phyloP scores from a whole-genome alignment of 2,888 invertebrate species.

The Cyaniris semiargus region DNA sequence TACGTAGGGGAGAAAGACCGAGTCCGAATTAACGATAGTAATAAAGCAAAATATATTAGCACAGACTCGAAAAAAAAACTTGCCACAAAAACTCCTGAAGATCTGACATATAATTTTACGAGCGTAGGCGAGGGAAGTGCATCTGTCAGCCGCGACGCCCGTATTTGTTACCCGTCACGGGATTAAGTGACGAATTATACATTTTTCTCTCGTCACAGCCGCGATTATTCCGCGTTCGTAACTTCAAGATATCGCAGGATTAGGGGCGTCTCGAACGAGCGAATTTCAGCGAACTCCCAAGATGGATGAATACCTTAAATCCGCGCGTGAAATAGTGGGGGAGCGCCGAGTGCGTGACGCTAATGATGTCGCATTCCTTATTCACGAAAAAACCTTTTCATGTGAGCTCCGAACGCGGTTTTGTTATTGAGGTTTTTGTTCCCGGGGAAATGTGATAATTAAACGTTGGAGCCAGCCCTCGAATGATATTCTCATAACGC shows the following conservation, averaged over 20 bases:
- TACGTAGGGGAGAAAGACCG: neutral
- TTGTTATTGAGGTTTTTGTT: slow-evolving; percentile 23
- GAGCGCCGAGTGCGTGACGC: slow-evolving; percentile 51
- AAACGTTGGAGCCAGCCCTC: neutral
- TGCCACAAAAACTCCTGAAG: slow-evolving; percentile 10
- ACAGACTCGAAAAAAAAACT: neutral
- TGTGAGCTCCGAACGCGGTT: slow-evolving; percentile 25
- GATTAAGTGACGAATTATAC: slow-evolving; percentile 77
- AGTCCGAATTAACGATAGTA: neutral
- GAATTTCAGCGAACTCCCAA: slow-evolving; percentile 72
- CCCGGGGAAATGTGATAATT: slow-evolving; percentile 18
- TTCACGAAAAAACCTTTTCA: slow-evolving; percentile 29
- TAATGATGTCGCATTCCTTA: slow-evolving; percentile 53
- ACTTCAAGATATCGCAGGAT: slow-evolving; percentile 77
- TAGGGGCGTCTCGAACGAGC: slow-evolving; percentile 68
- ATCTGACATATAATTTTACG: slow-evolving; percentile 30
- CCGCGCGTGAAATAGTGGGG: slow-evolving; percentile 65
- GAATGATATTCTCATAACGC: neutral
- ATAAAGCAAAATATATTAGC: slow-evolving; percentile 1
- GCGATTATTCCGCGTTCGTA: slow-evolving; percentile 72
- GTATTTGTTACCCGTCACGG: slow-evolving; percentile 66
- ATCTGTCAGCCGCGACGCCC: slow-evolving; percentile 65
- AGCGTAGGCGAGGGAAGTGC: slow-evolving; percentile 41
- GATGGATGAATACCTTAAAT: slow-evolving; percentile 75
- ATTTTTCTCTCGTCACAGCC: slow-evolving; percentile 70